These are phyloP conservation scores for Arvicola amphibius DNA, from an alignment of 2,797 vertebrate genomes.

Conservation along the genomic window DNA sequence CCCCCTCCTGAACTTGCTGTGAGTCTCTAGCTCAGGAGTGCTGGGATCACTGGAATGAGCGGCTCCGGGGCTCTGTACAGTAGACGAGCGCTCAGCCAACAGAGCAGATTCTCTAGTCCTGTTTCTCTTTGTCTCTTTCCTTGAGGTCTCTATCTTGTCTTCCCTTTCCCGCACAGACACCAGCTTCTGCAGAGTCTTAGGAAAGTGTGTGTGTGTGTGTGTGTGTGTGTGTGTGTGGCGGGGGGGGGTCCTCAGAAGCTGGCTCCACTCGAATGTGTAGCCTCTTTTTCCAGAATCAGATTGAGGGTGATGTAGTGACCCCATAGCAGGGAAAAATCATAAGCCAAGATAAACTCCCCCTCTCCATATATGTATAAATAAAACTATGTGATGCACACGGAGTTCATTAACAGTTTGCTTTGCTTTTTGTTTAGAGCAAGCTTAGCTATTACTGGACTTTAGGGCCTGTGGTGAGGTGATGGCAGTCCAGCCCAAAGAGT, in stretches of 20 bases:
- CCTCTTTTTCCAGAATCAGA: background rate
- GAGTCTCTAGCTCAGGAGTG: too few species aligned
- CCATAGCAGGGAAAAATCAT: background rate
- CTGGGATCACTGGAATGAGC: background rate
- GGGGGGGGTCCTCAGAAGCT: background rate
- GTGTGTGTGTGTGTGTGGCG: too few species aligned
- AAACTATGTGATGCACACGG: background rate
- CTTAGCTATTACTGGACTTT: background rate
- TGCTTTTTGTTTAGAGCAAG: background rate
- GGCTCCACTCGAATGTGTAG: fast-evolving
- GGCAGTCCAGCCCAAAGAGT: background rate
- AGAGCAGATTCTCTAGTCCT: background rate
- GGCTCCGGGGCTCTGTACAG: background rate
- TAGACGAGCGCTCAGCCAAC: background rate
- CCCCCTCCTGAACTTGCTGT: too few species aligned
- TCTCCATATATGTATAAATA: background rate
- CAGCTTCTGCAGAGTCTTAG: background rate
- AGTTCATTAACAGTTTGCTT: background rate
- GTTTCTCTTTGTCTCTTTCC: background rate
- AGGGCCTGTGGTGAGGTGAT: fast-evolving
- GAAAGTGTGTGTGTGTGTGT: background rate
- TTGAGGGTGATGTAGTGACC: background rate
- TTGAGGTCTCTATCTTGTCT: background rate
- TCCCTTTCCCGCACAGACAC: background rate
- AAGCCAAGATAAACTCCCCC: background rate